Conservation (phyloP, 2,113 vertebrate species). For the Manacus vitellinus region DNA sequence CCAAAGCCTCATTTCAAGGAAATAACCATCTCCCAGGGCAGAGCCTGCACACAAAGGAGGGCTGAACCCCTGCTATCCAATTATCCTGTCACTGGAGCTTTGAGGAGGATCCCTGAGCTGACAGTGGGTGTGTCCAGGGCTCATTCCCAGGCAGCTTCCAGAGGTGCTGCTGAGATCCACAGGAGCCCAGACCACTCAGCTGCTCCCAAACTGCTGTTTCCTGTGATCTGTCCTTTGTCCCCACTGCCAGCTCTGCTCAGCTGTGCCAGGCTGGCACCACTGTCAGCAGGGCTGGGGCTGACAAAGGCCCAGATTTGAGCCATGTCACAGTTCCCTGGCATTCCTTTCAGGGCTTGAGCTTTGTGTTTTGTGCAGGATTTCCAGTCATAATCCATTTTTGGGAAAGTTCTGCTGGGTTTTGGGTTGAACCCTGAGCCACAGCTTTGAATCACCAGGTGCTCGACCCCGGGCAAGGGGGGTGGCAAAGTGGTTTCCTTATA, state of each 20-base stretch:
- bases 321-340: not conserved
- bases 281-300: not conserved
- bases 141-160: not conserved
- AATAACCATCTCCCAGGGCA: not conserved
- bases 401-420: not conserved
- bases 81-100: not conserved
- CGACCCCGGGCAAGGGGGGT: not conserved
- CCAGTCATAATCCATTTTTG: not conserved
- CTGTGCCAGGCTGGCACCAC: not conserved
- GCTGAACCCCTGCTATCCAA: not conserved
- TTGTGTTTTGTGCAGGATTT: not conserved
- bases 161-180: not conserved
- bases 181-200: not conserved
- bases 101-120: not conserved
- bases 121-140: not conserved
- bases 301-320: not conserved
- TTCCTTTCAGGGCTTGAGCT: not conserved
- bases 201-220: not conserved
- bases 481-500: not conserved
- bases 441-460: not conserved
- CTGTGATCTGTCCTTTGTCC: not conserved
- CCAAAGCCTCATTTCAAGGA: not conserved
- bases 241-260: not conserved
- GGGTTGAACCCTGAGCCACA: not conserved
- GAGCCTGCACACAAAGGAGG: not conserved